These are phyloP conservation scores for Hemiscyllium ocellatum DNA, from an alignment of 2,113 vertebrate genomes.

Conservation along the genomic window DNA sequence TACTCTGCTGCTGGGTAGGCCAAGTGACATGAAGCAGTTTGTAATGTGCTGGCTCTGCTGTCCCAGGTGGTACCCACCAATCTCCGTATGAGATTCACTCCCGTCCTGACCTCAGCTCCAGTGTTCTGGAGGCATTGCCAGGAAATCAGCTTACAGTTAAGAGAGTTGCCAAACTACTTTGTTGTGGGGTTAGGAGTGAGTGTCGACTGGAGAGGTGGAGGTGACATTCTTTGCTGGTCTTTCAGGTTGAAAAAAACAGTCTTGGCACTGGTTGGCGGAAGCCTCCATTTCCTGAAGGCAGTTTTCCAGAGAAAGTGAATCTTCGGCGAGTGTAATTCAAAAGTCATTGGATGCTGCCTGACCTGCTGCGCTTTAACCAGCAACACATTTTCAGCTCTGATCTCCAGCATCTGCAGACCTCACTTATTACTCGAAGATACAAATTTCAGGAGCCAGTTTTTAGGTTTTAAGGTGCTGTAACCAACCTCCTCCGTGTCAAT, in stretches of 20 bases:
- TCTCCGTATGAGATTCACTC: neutral
- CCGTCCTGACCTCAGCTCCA: neutral
- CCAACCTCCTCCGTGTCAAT: too few relatives aligned
- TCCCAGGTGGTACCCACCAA: neutral
- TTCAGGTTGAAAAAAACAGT: neutral
- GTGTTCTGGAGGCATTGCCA: neutral
- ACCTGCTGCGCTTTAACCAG: too few relatives aligned
- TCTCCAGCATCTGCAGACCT: too few relatives aligned
- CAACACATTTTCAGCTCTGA: too few relatives aligned
- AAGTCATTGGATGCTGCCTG: too few relatives aligned
- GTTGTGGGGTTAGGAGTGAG: neutral
- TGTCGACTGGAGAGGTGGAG: neutral
- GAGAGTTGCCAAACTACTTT: neutral
- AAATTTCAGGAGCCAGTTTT: too few relatives aligned
- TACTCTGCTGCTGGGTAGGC: neutral
- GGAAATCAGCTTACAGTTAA: neutral
- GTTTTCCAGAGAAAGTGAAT: too few relatives aligned
- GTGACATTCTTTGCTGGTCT: neutral
- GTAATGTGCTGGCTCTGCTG: neutral
- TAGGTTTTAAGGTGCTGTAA: too few relatives aligned
- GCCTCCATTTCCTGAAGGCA: too few relatives aligned
- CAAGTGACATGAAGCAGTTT: neutral
- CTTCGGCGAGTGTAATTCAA: too few relatives aligned
- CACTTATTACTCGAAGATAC: too few relatives aligned
- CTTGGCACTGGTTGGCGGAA: too few relatives aligned